Conservation (phyloP, 2,797 vertebrate species). For the Galago senegalensis region DNA sequence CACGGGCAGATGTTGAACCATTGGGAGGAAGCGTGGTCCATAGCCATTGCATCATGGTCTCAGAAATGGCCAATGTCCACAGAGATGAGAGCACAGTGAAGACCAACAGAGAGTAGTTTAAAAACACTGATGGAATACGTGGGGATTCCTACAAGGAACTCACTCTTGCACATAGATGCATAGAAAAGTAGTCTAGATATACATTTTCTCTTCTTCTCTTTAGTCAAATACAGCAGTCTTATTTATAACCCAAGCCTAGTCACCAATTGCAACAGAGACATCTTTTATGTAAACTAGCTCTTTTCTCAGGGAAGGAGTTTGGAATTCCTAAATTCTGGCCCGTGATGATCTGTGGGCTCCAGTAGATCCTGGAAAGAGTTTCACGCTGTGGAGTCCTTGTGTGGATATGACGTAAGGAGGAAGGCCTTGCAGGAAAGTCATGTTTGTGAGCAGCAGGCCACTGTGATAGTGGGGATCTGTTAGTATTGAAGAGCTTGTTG, state of each 20-base stretch:
- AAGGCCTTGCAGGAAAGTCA: neutral
- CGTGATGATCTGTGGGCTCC: neutral
- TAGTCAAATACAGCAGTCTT: neutral
- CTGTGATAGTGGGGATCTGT: neutral
- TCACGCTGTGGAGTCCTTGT: neutral
- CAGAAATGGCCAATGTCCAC: neutral
- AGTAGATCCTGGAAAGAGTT: neutral
- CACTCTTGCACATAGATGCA: neutral
- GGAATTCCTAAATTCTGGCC: conserved; percentile 2
- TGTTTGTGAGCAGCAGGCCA: neutral
- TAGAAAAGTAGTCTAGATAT: neutral
- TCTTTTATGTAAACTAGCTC: neutral
- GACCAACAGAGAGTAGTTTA: neutral
- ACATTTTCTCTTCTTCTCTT: conserved; percentile 27
- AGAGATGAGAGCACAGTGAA: neutral
- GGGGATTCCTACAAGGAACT: neutral
- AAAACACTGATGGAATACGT: neutral
- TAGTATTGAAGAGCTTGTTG: conserved; percentile 28
- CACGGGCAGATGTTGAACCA: neutral
- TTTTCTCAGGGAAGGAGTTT: neutral
- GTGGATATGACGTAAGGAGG: neutral
- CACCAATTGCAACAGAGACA: neutral
- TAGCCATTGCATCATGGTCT: neutral
- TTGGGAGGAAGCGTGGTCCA: neutral
- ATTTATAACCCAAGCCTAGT: neutral